phyloP scores from a whole-genome alignment of 2,888 invertebrate genomes.

The Spisula subtruncata region DNA sequence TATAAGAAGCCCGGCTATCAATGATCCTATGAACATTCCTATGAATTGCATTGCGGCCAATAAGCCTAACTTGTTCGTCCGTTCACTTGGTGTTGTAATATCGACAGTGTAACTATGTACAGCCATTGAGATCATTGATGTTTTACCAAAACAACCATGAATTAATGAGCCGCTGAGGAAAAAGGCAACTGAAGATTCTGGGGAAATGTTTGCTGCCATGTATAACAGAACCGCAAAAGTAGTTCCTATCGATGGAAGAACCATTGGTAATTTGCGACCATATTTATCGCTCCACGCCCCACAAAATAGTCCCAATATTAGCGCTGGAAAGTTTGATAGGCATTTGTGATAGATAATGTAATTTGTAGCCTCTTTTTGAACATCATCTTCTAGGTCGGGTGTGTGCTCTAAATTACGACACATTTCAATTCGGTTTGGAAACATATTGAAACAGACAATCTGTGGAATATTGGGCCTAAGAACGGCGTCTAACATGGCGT shows the following conservation, averaged over 20 bases:
- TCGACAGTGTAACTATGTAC: constrained; percentile 86
- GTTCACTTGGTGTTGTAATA: constrained; percentile 77
- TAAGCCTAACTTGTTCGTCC: constrained; percentile 83
- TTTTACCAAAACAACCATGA: constrained; percentile 85
- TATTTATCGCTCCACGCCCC: constrained; percentile 87
- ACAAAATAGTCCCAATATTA: constrained; percentile 86
- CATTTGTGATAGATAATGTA: constrained; percentile 84
- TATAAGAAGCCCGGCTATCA: constrained; percentile 80
- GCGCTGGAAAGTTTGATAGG: constrained; percentile 84
- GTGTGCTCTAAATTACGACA: constrained; percentile 74
- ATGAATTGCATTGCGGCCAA: constrained; percentile 86
- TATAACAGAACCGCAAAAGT: constrained; percentile 83
- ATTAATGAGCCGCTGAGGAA: constrained; percentile 83
- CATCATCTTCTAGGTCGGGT: constrained; percentile 77
- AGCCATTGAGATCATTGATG: constrained; percentile 86
- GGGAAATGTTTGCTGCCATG: constrained; percentile 77
- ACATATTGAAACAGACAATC: constrained; percentile 78
- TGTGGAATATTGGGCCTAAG: constrained; percentile 85
- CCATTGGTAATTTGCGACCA: constrained; percentile 84
- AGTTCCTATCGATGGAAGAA: constrained; percentile 84
- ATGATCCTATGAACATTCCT: constrained; percentile 85
- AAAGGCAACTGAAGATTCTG: constrained; percentile 71
- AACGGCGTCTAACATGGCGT: constrained; percentile 86
- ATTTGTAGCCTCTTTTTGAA: constrained; percentile 82
- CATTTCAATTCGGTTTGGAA: constrained; percentile 67